Base-by-base conservation (phyloP, 2,113 vertebrate species). In the Pelodiscus sinensis region DNA sequence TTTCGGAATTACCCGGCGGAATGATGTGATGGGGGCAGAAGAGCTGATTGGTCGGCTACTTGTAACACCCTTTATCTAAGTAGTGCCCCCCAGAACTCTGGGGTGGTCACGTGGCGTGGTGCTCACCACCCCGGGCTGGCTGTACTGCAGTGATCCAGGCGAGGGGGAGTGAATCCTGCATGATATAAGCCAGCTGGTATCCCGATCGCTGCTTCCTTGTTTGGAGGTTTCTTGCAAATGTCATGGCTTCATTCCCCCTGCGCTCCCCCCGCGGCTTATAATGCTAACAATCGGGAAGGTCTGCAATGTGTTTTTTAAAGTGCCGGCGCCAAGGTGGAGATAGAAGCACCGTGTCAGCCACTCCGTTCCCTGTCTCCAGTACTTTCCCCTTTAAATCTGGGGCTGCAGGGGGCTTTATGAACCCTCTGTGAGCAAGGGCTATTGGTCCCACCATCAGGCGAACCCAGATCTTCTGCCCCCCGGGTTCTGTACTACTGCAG, bases 201-300 rank as follows among this genome's bases (percentile, higher is more conserved):
- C 25, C 15, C 11, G 35, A 0, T 83, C 89, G 94, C 89, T 0
- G 1, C 85, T 97, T 96, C 96, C 96, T 96, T 97, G 94, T 97
- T 97, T 97, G 96, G 96, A 97, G 92, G 56, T 92, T 90, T 96
- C 93, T 90, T 56, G 54, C 82, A 50, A 54, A 44, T 57, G 85
- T 56, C 95, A 73, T 81, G 5, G 51, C 62, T 12, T 55, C 73
- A 21, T 55, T 58, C 55, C 89, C 50, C 84, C 82, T 84, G 55
- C 25, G 8, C 24, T 54, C 79, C 68, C 86, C 60, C 0, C 81
- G 82, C 75, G 0, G 1, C 19, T 65, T 51, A 11, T 84, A 78
- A 44, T 62, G 90, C 24, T 13, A 7, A 80, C 77, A 60, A 11
- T 58, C 94, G 51, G 0, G 24, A 55, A 54, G 87, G 7, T 2